phyloP scores from a whole-genome alignment of 2,113 vertebrate genomes.

The Phoxinus phoxinus region DNA sequence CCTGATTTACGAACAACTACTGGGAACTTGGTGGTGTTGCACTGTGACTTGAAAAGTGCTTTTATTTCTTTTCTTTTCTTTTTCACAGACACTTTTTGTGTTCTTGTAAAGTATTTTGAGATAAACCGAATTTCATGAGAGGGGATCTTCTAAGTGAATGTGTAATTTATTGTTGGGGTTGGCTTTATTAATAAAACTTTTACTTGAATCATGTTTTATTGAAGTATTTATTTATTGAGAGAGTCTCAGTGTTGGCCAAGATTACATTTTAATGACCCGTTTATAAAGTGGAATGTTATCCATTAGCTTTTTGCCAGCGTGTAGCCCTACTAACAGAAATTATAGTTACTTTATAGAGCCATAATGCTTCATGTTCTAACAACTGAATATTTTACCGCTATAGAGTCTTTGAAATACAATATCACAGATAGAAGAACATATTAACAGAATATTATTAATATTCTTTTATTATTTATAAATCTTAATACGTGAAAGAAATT shows the following conservation, averaged over 20 bases:
- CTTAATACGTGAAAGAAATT: too few species aligned
- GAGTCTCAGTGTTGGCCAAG: not conserved
- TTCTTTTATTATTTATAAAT: too few species aligned
- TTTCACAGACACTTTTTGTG: constrained; percentile 53
- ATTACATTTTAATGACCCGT: not conserved
- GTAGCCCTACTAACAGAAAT: not conserved
- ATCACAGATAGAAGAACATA: not conserved
- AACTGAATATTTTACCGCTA: not conserved
- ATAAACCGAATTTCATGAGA: constrained; percentile 66
- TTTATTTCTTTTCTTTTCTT: not conserved
- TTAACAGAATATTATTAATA: too few species aligned
- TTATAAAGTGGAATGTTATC: not conserved
- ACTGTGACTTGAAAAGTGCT: constrained; percentile 34
- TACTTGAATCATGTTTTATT: constrained; percentile 23
- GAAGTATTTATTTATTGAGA: not conserved
- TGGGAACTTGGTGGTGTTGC: constrained; percentile 36
- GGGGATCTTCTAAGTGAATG: constrained; percentile 63
- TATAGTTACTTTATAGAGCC: not conserved
- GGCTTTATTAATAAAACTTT: constrained; percentile 65
- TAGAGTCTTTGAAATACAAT: not conserved
- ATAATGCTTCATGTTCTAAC: not conserved
- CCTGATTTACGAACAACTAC: constrained; percentile 26
- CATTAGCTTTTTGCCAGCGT: not conserved
- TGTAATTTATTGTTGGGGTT: constrained; percentile 71
- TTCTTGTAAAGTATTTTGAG: constrained; percentile 72